Base-by-base conservation (phyloP, 2,113 vertebrate species). In the Psittacula cyanocephala region DNA sequence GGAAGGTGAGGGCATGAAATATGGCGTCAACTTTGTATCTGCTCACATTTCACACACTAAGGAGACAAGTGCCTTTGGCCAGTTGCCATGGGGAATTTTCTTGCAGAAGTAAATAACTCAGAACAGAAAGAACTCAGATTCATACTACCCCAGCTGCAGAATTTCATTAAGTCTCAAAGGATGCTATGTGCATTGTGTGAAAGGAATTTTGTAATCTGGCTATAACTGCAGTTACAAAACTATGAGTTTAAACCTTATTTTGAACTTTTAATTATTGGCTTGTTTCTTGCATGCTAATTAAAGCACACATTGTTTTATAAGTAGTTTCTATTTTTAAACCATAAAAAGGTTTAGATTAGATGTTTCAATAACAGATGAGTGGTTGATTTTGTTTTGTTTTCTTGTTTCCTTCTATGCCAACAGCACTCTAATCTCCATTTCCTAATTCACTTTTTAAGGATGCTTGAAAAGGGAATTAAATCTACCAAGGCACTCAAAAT, bases 141-240 rank as follows among this genome's bases (percentile, higher is more conserved):
- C 96, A 86, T 96, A 85, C 91, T 96, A 75, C 62, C 85, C 96
- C 97, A 97, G 97, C 96, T 96, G 97, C 95, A 96, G 95, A 96
- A 97, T 97, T 96, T 96, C 97, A 97, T 97, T 97, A 97, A 95
- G 82, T 97, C 97, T 97, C 96, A 97, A 97, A 97, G 95, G 95
- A 96, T 96, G 95, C 89, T 96, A 96, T 94, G 94, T 95, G 90
- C 81, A 87, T 95, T 96, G 93, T 97, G 95, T 95, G 97, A 97
- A 96, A 96, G 88, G 96, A 97, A 95, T 97, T 96, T 95, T 97
- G 95, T 95, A 97, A 96, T 97, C 88, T 91, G 89, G 63, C 81
- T 96, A 64, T 95, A 96, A 96, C 94, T 94, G 88, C 77, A 93
- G 89, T 96, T 97, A 92, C 94, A 95, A 97, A 97, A 97, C 76